Percentiles rank a stretch among this genome's conserved stretches.
These are phyloP conservation scores for Misgurnus anguillicaudatus DNA, from an alignment of 2,113 vertebrate genomes.

Conservation along the genomic window DNA sequence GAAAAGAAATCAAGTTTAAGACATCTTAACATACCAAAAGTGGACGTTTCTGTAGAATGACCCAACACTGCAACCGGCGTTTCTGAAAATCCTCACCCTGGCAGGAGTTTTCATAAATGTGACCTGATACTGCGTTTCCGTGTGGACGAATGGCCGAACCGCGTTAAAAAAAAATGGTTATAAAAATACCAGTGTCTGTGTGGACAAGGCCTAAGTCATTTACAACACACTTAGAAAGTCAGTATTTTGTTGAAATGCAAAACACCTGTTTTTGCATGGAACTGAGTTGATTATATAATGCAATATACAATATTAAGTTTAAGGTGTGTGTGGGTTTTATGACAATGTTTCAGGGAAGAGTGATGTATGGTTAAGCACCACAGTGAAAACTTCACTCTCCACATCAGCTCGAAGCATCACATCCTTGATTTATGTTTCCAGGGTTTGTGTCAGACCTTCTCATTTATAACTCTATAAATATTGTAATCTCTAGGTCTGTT, in stretches of 20 bases:
- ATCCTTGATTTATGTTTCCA: conserved; percentile 3
- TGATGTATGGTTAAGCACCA: neutral
- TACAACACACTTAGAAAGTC: conserved; percentile 4
- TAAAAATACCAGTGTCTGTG: no score
- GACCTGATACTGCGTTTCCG: no score
- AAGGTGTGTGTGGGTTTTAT: no score
- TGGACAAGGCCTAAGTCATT: no score
- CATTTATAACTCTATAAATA: neutral
- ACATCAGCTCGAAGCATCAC: neutral
- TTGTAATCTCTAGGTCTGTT: neutral
- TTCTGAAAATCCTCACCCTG: no score
- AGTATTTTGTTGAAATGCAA: conserved; percentile 11
- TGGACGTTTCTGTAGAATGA: no score
- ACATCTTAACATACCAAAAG: no score
- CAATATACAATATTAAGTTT: neutral
- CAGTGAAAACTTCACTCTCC: neutral
- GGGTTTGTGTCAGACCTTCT: neutral
- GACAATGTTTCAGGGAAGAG: neutral
- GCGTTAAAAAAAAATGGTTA: no score
- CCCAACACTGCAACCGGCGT: no score
- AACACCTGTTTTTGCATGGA: conserved; percentile 36
- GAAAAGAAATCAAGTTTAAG: no score
- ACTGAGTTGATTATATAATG: neutral
- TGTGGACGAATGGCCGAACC: no score
- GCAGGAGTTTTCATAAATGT: no score